phyloP scores from a whole-genome alignment of 2,113 vertebrate genomes.

The Tretioscincus oriximinensis region DNA sequence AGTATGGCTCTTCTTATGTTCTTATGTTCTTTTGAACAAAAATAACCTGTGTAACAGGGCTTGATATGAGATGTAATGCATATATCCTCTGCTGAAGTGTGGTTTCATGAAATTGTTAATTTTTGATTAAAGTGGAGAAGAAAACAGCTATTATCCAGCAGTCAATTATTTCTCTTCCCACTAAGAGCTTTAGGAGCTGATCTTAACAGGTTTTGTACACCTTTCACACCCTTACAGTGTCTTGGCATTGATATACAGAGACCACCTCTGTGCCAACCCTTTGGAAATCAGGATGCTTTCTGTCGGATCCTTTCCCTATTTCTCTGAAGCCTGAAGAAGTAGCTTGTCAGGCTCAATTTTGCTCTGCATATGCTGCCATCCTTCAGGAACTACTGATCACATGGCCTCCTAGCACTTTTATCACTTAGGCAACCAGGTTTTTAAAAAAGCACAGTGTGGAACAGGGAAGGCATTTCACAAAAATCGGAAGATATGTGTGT shows the following conservation, averaged over 20 bases:
- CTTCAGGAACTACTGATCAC: background rate
- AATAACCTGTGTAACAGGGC: no score
- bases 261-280: background rate
- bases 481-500: background rate
- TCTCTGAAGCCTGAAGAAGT: background rate
- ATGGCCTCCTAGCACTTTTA: conserved; percentile 35
- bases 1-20: no score
- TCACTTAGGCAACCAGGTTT: conserved; percentile 41
- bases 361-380: background rate
- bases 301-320: background rate
- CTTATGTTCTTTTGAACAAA: no score
- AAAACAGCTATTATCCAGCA: background rate
- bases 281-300: background rate
- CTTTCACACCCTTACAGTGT: background rate
- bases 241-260: background rate
- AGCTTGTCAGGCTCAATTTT: background rate
- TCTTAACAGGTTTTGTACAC: background rate
- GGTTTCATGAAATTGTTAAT: conserved; percentile 38
- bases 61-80: no score
- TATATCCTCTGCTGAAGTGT: background rate
- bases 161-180: conserved; percentile 14
- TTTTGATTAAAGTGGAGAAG: conserved; percentile 24
- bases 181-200: background rate
- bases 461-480: background rate
- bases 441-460: conserved; percentile 27